Evolutionary conservation across 2,113 vertebrate species (phyloP).

Genomic region (Oncorhynchus mykiss): DNA sequence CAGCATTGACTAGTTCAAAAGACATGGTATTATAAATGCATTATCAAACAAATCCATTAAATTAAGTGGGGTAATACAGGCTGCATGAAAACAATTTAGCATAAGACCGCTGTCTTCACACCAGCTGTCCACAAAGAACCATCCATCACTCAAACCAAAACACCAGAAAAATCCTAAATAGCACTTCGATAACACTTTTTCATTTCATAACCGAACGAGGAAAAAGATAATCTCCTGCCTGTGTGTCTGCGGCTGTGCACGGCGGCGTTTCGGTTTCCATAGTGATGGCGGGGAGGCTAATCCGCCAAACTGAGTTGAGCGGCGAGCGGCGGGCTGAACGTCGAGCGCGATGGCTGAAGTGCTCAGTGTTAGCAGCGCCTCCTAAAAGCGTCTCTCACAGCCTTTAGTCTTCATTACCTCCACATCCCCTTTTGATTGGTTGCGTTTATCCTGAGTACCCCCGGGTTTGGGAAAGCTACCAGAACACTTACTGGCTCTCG

Average conservation of each 20-base stretch:
- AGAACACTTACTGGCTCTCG: conserved; percentile 21
- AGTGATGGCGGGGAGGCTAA: conserved; percentile 71
- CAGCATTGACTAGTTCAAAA: too few relatives aligned
- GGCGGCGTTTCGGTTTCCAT: conserved; percentile 71
- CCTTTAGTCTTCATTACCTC: conserved; percentile 71
- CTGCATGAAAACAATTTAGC: too few relatives aligned
- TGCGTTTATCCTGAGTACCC: conserved; percentile 67
- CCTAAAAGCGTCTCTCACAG: conserved; percentile 62
- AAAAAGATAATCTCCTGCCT: conserved; percentile 46
- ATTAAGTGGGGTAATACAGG: conserved; percentile 35
- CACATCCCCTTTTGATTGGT: conserved; percentile 75
- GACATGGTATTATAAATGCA: too few relatives aligned
- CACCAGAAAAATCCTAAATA: conserved; percentile 61
- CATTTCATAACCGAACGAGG: conserved; percentile 53
- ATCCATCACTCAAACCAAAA: conserved; percentile 26
- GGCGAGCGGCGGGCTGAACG: conserved; percentile 40
- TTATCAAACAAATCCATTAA: conserved; percentile 10
- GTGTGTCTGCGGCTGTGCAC: conserved; percentile 11
- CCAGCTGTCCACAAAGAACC: not conserved
- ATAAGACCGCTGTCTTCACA: conserved; percentile 16
- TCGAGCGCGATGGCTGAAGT: conserved; percentile 53
- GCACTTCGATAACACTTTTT: conserved; percentile 64
- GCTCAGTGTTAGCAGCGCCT: conserved; percentile 52
- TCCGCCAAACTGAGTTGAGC: conserved; percentile 62
- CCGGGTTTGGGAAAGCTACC: conserved; percentile 49